These are phyloP conservation scores for Sinelater perroti DNA, from an alignment of 2,888 invertebrate genomes.

Conservation along the genomic window DNA sequence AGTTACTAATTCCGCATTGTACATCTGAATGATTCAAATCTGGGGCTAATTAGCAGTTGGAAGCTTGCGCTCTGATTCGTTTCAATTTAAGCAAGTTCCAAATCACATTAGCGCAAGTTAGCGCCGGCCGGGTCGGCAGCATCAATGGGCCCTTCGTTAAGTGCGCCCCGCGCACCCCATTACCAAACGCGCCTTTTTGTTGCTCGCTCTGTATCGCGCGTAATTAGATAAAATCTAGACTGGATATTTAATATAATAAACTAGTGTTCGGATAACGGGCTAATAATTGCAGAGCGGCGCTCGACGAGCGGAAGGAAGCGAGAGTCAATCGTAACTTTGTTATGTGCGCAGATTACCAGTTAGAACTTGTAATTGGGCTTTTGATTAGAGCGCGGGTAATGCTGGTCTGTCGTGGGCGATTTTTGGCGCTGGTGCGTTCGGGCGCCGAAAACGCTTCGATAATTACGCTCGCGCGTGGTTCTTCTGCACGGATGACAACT, in stretches of 20 bases:
- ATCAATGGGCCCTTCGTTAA: conserved; percentile 34
- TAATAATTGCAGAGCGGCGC: conserved; percentile 55
- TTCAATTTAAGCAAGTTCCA: conserved; percentile 31
- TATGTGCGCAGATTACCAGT: conserved; percentile 52
- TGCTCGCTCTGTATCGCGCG: conserved; percentile 39
- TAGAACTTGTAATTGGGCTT: conserved; percentile 51
- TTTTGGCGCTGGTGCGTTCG: too few relatives aligned
- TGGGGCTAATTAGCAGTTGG: conserved; percentile 27
- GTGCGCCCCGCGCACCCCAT: conserved; percentile 34
- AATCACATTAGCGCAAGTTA: conserved; percentile 39
- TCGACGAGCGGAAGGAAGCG: conserved; percentile 59
- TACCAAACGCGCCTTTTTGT: conserved; percentile 4
- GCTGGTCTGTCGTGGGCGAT: too few relatives aligned
- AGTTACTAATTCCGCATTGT: conserved; percentile 20
- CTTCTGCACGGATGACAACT: too few relatives aligned
- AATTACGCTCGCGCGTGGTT: too few relatives aligned
- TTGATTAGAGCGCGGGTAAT: conserved; percentile 44
- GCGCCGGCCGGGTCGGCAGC: conserved; percentile 33
- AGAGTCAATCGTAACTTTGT: conserved; percentile 49
- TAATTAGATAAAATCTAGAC: conserved; percentile 50
- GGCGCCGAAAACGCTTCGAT: too few relatives aligned
- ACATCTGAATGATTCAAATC: conserved; percentile 24
- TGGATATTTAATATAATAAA: conserved; percentile 53
- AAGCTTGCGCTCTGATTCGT: conserved; percentile 28
- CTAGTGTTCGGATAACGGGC: conserved; percentile 51